phyloP scores from a whole-genome alignment of 2,113 vertebrate genomes.

The Emydura subglobosa region DNA sequence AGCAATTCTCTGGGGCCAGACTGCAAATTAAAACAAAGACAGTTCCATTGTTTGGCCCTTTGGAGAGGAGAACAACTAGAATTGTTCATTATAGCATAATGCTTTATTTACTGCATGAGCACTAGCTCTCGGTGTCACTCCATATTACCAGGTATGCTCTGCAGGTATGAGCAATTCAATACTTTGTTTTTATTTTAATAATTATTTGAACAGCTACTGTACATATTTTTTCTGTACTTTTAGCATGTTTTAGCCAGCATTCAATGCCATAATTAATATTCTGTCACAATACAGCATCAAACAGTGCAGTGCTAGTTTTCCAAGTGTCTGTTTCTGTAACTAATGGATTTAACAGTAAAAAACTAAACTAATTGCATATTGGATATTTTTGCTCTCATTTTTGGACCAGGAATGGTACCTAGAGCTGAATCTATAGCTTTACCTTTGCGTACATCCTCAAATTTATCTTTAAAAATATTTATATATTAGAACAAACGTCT shows the following conservation, averaged over 20 bases:
- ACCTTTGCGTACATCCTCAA: neutral
- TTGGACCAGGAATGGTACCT: neutral
- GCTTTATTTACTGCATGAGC: neutral
- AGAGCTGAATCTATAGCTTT: neutral
- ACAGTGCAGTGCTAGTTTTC: accelerated
- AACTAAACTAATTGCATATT: neutral
- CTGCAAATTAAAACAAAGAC: neutral
- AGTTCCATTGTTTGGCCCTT: neutral
- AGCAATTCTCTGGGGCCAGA: neutral
- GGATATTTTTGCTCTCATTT: neutral
- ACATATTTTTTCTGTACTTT: neutral
- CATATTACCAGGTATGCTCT: neutral
- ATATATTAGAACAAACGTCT: neutral
- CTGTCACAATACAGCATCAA: neutral
- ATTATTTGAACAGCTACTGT: neutral
- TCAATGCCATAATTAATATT: neutral
- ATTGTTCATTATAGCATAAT: neutral
- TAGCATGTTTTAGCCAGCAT: neutral
- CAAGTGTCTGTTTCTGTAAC: neutral
- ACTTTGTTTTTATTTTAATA: neutral
- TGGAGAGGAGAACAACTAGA: neutral
- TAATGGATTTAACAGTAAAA: neutral
- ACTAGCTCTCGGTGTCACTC: neutral
- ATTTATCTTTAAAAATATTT: neutral
- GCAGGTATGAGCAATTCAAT: neutral